A percentile compares a stretch with the other conserved stretches of the same genome.
Conservation (phyloP, 2,113 vertebrate genomes). For the Pampusana beccarii region DNA sequence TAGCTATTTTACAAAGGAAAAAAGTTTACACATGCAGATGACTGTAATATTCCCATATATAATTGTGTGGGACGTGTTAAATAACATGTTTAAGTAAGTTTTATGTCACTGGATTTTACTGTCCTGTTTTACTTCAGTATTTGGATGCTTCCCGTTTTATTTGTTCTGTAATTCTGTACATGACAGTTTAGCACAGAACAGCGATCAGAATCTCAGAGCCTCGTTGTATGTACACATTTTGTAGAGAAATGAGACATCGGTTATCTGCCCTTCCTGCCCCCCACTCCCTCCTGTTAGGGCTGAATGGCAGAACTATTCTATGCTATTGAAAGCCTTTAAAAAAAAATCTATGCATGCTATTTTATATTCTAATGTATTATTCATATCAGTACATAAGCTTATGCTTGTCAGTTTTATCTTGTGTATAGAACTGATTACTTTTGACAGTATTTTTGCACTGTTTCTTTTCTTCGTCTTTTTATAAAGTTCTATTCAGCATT, state of each 20-base stretch:
- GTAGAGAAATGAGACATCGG: background rate
- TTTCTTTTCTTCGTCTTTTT: constrained; percentile 79
- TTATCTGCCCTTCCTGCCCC: background rate
- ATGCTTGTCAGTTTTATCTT: constrained; percentile 75
- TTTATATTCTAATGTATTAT: constrained; percentile 84
- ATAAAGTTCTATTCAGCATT: constrained; percentile 76
- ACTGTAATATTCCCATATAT: constrained; percentile 40
- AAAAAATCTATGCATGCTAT: constrained; percentile 87
- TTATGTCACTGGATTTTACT: constrained; percentile 59
- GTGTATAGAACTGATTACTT: constrained; percentile 79
- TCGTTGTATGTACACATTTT: background rate
- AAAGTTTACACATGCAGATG: constrained; percentile 69
- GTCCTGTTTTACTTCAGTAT: constrained; percentile 63
- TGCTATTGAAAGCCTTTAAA: constrained; percentile 66
- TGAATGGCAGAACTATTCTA: constrained; percentile 19
- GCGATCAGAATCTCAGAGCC: background rate
- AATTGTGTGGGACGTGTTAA: constrained; percentile 19
- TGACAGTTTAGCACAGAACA: background rate
- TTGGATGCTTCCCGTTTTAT: constrained; percentile 48
- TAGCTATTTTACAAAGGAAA: constrained; percentile 19
- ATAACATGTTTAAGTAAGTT: constrained; percentile 8
- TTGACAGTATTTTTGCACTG: constrained; percentile 89
- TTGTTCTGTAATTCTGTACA: constrained; percentile 46
- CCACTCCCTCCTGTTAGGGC: background rate
- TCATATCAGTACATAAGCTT: constrained; percentile 85